A percentile compares a stretch with the other conserved stretches of the same genome.
These are phyloP conservation scores for Drosophila subpulchrella DNA, from an alignment of 1,140 invertebrate genomes.

Conservation along the genomic window DNA sequence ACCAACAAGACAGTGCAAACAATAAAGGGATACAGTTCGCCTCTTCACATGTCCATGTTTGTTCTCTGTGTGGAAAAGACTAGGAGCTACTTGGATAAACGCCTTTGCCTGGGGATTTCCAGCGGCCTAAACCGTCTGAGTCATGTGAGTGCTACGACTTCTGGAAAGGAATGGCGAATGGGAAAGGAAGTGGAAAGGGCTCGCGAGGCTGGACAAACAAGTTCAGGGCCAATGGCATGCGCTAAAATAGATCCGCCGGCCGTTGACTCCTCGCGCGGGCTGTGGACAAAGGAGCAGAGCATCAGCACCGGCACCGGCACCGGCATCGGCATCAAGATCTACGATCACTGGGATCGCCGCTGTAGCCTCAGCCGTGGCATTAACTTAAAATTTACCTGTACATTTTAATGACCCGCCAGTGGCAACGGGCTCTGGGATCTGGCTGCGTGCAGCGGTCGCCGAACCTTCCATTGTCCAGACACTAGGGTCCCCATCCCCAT, in stretches of 20 bases:
- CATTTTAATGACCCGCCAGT: constrained; percentile 57
- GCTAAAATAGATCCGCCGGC: constrained; percentile 60
- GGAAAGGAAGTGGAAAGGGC: constrained; percentile 10
- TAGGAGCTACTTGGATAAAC: neutral
- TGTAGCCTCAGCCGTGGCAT: constrained; percentile 19
- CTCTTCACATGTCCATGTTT: too few relatives aligned
- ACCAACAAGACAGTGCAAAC: neutral
- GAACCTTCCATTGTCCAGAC: constrained; percentile 44
- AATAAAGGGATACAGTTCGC: neutral
- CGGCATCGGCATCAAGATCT: constrained; percentile 31
- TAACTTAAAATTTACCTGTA: constrained; percentile 53
- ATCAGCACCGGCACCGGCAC: constrained; percentile 7
- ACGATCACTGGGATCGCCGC: constrained; percentile 14
- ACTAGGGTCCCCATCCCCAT: neutral
- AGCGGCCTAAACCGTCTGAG: constrained; percentile 6
- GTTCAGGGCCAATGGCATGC: constrained; percentile 65
- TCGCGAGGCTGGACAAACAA: constrained; percentile 42
- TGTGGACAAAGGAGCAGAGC: constrained; percentile 47
- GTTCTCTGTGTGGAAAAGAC: neutral
- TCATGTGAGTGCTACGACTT: constrained; percentile 15
- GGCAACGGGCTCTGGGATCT: constrained; percentile 12
- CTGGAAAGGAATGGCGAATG: constrained; percentile 3
- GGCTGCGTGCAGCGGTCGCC: constrained; percentile 16
- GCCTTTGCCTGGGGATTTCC: constrained; percentile 6
- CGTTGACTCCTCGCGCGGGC: constrained; percentile 36